phyloP scores from a whole-genome alignment of 2,113 vertebrate genomes.

The Toxotes chatareus region DNA sequence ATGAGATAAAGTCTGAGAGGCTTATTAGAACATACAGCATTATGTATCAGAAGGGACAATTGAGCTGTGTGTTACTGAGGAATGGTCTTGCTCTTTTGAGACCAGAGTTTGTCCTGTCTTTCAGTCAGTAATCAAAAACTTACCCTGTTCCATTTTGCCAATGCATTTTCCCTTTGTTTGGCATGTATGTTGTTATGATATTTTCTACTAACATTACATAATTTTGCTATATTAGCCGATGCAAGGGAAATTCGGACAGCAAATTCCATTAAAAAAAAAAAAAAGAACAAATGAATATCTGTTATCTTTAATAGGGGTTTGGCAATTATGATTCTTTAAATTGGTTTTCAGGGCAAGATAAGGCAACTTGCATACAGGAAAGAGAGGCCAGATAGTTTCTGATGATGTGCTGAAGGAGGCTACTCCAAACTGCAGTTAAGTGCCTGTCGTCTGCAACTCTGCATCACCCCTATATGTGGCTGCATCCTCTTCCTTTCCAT shows the following conservation, averaged over 20 bases:
- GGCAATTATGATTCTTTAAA: not conserved
- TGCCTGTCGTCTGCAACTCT: not conserved
- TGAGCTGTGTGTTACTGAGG: conserved; percentile 1
- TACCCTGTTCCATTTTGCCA: not conserved
- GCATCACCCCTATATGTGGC: conserved; percentile 32
- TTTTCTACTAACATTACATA: not conserved
- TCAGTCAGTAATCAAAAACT: not conserved
- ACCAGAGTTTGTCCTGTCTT: not conserved
- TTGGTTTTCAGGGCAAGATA: not conserved
- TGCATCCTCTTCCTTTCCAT: conserved; percentile 33
- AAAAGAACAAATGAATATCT: not conserved
- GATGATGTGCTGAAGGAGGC: conserved; percentile 9
- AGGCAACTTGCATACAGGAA: not conserved
- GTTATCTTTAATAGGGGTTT: not conserved
- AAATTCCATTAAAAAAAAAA: not conserved
- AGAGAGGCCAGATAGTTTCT: not conserved
- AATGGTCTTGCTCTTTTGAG: not conserved
- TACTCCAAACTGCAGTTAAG: conserved; percentile 22
- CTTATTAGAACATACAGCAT: not conserved
- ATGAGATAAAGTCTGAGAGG: conserved; percentile 15
- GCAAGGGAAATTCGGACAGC: not conserved
- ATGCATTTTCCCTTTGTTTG: not conserved
- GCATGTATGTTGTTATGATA: not conserved
- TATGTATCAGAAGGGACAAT: not conserved
- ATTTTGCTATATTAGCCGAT: not conserved